Evolutionary conservation across 2,113 vertebrate species (phyloP), one percentile per base, ranked within the genome.

Genomic region (Rhinopomastus cyanomelas): DNA sequence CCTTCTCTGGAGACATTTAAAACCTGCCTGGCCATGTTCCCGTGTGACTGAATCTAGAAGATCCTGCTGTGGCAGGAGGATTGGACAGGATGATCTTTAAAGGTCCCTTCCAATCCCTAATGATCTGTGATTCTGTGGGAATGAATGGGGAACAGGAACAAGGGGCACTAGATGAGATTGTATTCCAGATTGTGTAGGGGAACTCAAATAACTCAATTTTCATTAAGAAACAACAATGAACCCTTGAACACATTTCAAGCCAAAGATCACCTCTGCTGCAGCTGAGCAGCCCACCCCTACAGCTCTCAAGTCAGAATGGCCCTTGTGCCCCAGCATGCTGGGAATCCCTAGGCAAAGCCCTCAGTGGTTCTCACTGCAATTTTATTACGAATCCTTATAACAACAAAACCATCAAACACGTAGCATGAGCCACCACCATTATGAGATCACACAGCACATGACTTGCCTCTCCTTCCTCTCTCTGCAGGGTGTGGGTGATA

Each of bases 381-480:
- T 52, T 68, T 37, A 57, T 39, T 77, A 57, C 26, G 49, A 46
- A 34, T 37, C 12, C 30, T 72, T 61, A 11, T 17, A 75, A 72
- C 9, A 26, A 44, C 52, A 34, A 48, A 71, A 8, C 16, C 66
- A 30, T 32, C 68, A 49, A 75, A 72, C 21, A 69, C 10, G 5
- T 12, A 52, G 44, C 17, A 23, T 9, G 17, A 20, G 32, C 30
- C 49, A 90, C 30, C 4, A 34, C 36, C 60, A 25, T n/a, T n/a
- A n/a, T 8, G 11, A 89, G 8, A 64, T 16, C 30, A 56, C 0
- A 0, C 32, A 55, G 8, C 44, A 25, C 25, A 64, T 29, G 56
- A 37, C 37, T 79, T 62, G 30, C n/a, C 18, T 77, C 26, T 23
- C 44, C 52, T 80, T 75, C 44, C 56, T 51, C 12, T 56, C 62